Base-by-base conservation (phyloP, 2,888 invertebrate species). In the Hydriomena furcata region DNA sequence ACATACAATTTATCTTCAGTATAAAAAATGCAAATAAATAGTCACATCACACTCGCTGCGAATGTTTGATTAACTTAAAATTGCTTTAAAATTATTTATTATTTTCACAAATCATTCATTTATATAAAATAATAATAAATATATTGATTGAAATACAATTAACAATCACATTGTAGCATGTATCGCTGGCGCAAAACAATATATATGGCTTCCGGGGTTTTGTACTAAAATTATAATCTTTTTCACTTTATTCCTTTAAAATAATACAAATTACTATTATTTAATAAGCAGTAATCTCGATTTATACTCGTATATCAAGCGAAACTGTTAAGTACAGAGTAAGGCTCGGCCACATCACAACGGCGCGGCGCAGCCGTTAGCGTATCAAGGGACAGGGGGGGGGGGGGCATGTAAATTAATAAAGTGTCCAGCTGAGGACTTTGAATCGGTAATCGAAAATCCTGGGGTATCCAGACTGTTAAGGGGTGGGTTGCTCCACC, bases 1-100 rank as follows among this genome's bases (percentile, higher is more conserved):
- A 82, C 73, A 75, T 81, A 85, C 75, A 80, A 76, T 55, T 73
- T 76, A 66, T 82, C 73, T 74, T 81, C 71, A 73, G 76, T 73
- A 76, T 75, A 73, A 71, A n/a, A 80, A 83, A 84, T 78, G 66
- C 76, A 83, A 88, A 88, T 87, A 88, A 88, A 87, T 88, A 88
- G 84, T 83, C 85, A 88, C 84, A 79, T 76, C 65, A 78, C 84
- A 87, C 84, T 84, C 86, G 72, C 66, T 64, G 68, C 65, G 84
- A 87, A 86, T 82, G 84, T 76, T 63, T 65, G 61, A 74, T 68
- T 72, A 79, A 77, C 76, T 76, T 80, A 80, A 73, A 65, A 67
- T 50, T 71, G 69, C 73, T 79, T 78, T 66, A 41, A 48, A 48
- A 46, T 4, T 37, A 44, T 31, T n/a, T n/a, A n/a, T n/a, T n/a